Base-by-base conservation (phyloP, 2,113 vertebrate genomes). In the Dasyornis broadbenti region DNA sequence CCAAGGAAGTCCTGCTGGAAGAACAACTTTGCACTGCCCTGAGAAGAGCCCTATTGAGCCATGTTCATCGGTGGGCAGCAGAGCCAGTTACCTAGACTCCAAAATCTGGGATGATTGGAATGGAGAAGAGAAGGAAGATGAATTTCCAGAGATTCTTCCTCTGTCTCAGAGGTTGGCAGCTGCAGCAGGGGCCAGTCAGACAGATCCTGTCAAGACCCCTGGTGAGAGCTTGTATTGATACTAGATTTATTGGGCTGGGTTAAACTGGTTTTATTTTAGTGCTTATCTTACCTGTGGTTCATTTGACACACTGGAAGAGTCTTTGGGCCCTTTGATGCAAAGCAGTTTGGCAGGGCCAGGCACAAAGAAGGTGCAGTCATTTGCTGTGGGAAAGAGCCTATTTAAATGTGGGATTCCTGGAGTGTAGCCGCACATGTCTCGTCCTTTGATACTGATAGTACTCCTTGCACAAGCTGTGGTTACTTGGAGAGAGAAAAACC, bases 91-190 rank as follows among this genome's bases (percentile, higher is more conserved):
- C 44, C 95, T 98, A 91, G 98, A 98, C 81, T 98, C 98, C 11
- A 97, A 96, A 72, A 49, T 98, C 50, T 99, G 99, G 99, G 98
- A 98, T 22, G 97, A 98, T 40, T 98, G 97, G 98, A 98, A 98
- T 50, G 96, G 91, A 68, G 98, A 98, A 37, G 89, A 94, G 40
- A 64, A 92, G 65, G 98, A 98, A 3, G 97, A 96, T 16, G 97
- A 92, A 31, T 59, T 95, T 18, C 91, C 96, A 33, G 97, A 95
- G 76, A 12, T 79, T 10, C 97, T 97, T 92, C 97, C 98, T 96
- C 94, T 98, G 15, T 94, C 97, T 63, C 97, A 98, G 95, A 97
- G 97, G 63, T 6, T 98, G 72, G 94, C 95, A 7, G 65, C 92
- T 35, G 35, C 92, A 27, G 77, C 83, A 44, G 56, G 31, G 24